phyloP scores from a whole-genome alignment of 1,140 invertebrate genomes.

The Monomorium pharaonis region DNA sequence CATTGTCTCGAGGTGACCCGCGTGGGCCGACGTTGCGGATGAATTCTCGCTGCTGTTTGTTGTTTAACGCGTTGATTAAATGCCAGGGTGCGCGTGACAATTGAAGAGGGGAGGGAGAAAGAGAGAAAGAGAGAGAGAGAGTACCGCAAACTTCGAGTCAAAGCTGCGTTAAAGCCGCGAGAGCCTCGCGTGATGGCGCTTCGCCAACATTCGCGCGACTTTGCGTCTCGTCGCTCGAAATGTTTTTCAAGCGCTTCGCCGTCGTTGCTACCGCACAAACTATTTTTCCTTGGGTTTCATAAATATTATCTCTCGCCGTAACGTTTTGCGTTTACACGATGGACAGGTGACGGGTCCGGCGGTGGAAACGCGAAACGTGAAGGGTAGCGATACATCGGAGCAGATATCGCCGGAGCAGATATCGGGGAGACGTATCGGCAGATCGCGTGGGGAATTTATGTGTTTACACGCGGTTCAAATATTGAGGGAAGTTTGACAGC shows the following conservation, averaged over 20 bases:
- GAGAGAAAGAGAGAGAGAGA: too few relatives aligned
- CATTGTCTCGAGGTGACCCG: not conserved
- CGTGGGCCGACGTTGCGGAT: not conserved
- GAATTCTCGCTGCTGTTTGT: not conserved
- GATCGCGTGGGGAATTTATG: constrained; percentile 14
- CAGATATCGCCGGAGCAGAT: too few relatives aligned
- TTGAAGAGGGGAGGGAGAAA: too few relatives aligned
- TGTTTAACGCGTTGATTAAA: constrained; percentile 25
- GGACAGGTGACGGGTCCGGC: too few relatives aligned
- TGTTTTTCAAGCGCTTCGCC: not conserved
- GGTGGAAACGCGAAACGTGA: not conserved
- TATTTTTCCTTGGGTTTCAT: not conserved
- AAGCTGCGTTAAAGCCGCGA: not conserved
- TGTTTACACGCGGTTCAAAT: constrained; percentile 14
- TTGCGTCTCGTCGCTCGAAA: constrained; percentile 10
- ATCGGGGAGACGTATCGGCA: not conserved
- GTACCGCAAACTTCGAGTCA: not conserved
- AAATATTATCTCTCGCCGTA: constrained; percentile 8
- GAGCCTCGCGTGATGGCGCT: constrained; percentile 23
- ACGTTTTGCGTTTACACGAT: too few relatives aligned
- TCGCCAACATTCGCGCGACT: constrained; percentile 30
- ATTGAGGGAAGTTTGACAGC: not conserved
- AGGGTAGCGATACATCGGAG: not conserved
- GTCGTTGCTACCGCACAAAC: constrained; percentile 14
- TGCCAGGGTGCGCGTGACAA: not conserved